phyloP scores from a whole-genome alignment of 37 sponge, comb jelly and placozoan genomes.

The Hexactinellida sp. region DNA sequence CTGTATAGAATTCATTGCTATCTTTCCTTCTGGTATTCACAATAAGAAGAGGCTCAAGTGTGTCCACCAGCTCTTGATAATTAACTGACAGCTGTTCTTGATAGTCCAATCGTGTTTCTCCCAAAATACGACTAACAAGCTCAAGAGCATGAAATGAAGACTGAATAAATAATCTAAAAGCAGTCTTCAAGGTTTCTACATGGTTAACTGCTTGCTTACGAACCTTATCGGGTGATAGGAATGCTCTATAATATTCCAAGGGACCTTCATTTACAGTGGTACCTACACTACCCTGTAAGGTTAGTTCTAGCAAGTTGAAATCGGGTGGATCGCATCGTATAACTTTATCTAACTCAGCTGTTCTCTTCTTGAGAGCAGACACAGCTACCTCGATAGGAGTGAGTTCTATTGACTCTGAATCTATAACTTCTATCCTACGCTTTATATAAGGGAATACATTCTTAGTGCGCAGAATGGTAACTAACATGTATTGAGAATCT shows the following conservation, averaged over 20 bases:
- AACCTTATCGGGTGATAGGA: slow-evolving; percentile 32
- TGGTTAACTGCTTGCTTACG: slow-evolving; percentile 22
- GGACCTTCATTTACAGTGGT: slow-evolving; percentile 79
- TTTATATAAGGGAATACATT: slow-evolving; percentile 84
- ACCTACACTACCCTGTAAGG: slow-evolving; percentile 65
- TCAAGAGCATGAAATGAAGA: neutral
- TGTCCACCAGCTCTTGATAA: neutral
- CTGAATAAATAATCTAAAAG: slow-evolving; percentile 45
- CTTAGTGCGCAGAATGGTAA: slow-evolving; percentile 67
- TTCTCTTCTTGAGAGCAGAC: slow-evolving; percentile 59
- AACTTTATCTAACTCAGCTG: slow-evolving; percentile 28
- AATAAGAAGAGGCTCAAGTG: neutral
- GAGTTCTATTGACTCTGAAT: slow-evolving; percentile 48
- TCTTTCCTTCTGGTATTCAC: neutral
- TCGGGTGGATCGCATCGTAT: slow-evolving; percentile 53
- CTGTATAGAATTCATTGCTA: neutral
- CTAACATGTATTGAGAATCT: slow-evolving; percentile 55
- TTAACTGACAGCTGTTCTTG: neutral
- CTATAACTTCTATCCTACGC: slow-evolving; percentile 55
- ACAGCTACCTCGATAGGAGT: slow-evolving; percentile 43
- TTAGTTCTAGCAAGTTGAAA: slow-evolving; percentile 53
- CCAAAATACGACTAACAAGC: neutral
- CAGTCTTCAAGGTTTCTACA: slow-evolving; percentile 41
- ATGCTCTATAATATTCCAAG: slow-evolving; percentile 61
- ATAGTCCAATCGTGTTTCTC: neutral